Conservation (phyloP, 2,113 vertebrate species). For the Tamias sibiricus region DNA sequence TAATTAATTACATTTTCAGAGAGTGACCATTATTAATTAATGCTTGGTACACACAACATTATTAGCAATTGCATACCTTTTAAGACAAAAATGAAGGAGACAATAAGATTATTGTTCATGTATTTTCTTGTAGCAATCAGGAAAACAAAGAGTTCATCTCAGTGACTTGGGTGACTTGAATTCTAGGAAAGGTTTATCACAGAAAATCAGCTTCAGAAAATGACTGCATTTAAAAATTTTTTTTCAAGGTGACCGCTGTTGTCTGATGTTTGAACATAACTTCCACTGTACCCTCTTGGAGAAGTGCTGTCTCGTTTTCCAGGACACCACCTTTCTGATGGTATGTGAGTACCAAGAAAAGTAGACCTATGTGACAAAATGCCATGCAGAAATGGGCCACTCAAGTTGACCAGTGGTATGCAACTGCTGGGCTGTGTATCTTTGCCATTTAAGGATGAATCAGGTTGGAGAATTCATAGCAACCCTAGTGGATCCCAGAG, state of each 20-base stretch:
- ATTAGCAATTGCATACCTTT: neutral
- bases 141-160: slow-evolving; percentile 24
- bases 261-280: neutral
- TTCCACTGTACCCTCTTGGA: neutral
- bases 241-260: neutral
- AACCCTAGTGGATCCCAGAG: neutral
- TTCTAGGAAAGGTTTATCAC: slow-evolving; percentile 26
- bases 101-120: neutral
- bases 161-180: neutral
- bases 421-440: neutral
- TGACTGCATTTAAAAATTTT: neutral
- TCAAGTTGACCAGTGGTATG: neutral
- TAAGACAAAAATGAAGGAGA: slow-evolving; percentile 2
- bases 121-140: neutral
- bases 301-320: neutral
- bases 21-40: neutral
- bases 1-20: slow-evolving; percentile 14
- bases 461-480: neutral
- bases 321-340: neutral
- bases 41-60: neutral
- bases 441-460: accelerated
- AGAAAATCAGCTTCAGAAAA: slow-evolving; percentile 29
- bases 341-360: neutral
- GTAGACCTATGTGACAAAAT: neutral
- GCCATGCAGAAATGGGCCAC: accelerated